Base-by-base conservation (phyloP, 2,888 invertebrate genomes). In the Boloria euphrosyne region DNA sequence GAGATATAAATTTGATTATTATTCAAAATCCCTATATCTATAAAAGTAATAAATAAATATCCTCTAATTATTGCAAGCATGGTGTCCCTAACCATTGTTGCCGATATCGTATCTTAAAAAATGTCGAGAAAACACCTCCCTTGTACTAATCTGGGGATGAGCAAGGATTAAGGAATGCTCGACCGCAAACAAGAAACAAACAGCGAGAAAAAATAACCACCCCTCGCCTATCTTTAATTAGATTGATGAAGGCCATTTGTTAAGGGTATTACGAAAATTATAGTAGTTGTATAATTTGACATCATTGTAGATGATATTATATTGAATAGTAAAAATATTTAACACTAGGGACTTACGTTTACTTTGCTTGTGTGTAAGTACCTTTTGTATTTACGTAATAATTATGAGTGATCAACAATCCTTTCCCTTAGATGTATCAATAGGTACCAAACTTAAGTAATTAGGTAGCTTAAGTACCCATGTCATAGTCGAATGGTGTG, bases 171-270 rank as follows among this genome's bases (percentile, higher is more conserved):
- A 71, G 74, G 73, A 74, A 77, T 76, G 73, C 73, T 71, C 67
- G 66, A 68, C 76, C 73, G 67, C 77, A 75, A 78, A 78, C 75
- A 77, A 75, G 72, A 77, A 74, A 76, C 78, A 77, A 78, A 78
- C 73, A 77, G 66, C 65, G 67, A 73, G 69, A 76, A 76, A 75
- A 73, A 73, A 73, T 69, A 68, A 62, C 44, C 55, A 27, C 62
- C 62, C 46, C 38, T 49, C 61, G 58, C 51, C 67, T 62, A 70
- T 70, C 65, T 67, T 65, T 68, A 70, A 70, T 70, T 70, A 70
- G 70, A 70, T 68, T 70, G 63, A 70, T 70, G 70, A 66, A 61
- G 44, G 44, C 60, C 51, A 64, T 64, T 61, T 57, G 46, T 60
- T 59, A 38, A 17, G 59, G 59, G 50, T 49, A 14, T 59, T 59